Base-by-base conservation (phyloP, 2,888 invertebrate genomes). In the Heliothis peltigera region DNA sequence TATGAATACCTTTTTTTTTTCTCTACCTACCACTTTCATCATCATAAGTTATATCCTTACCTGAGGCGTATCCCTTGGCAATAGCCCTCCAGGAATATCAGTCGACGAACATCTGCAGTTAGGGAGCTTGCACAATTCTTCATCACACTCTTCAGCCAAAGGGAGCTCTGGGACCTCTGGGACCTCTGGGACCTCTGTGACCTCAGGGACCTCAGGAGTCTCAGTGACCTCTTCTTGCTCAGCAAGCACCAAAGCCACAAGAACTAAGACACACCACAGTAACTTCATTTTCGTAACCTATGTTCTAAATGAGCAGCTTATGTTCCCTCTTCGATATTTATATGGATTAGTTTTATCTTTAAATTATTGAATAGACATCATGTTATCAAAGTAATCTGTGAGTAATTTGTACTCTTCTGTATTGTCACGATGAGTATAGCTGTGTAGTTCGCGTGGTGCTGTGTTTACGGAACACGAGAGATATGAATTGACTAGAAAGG, bases 61-160 rank as follows among this genome's bases (percentile, higher is more conserved):
- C 91, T 96, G 96, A 17, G 96, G 96, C 17, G 92, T 94, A 64
- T 95, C 86, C 12, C 88, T 83, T 0, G 90, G 68, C 1, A 67
- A 60, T 15, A 96, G 82, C 12, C 86, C 89, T 60, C 92, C 95
- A 43, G 96, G 96, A 64, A 95, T 93, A 1, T 85, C 75, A 0
- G 90, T 87, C 0, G 89, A 84, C 0, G 95, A 92, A 73, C 96
- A 96, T 62, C 93, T 90, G 82, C 96, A 96, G 53, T 91, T 80
- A 0, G 96, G 96, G 2, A 95, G 84, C 52, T 88, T 80, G 75
- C 96, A 96, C 4, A 80, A 72, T 18, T 84, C 82, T 4, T 70
- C 66, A 70, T 91, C 83, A 81, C 95, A 95, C 4, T 77, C 55
- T 22, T 86, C 82, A 3, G 94, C 94, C 10, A 90, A 52, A 0